phyloP scores from a whole-genome alignment of 2,888 invertebrate species.

The Nemapogon koenigi region DNA sequence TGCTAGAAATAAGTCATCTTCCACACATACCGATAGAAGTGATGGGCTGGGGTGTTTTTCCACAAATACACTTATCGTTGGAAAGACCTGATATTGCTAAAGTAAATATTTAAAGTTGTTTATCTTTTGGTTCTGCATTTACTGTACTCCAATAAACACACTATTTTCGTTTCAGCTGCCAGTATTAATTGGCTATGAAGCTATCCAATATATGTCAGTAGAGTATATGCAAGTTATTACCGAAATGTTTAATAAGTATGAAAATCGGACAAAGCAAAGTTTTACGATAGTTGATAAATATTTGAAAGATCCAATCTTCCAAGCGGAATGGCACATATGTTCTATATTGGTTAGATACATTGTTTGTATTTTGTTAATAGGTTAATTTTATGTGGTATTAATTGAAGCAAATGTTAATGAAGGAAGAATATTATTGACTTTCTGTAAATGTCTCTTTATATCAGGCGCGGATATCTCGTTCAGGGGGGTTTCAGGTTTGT shows the following conservation, averaged over 20 bases:
- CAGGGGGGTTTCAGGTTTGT: too few species aligned
- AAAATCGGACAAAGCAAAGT: constrained; percentile 32
- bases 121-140: too few species aligned
- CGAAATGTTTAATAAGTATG: constrained; percentile 31
- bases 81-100: constrained; percentile 37
- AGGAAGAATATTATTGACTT: too few species aligned
- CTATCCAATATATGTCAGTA: constrained; percentile 43
- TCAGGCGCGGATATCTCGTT: too few species aligned
- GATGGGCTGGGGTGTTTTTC: constrained; percentile 63
- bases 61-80: constrained; percentile 62
- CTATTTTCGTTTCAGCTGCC: constrained; percentile 25
- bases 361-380: too few species aligned
- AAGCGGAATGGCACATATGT: constrained; percentile 43
- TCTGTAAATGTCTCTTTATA: too few species aligned
- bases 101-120: too few species aligned
- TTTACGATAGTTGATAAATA: constrained; percentile 40
- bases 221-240: constrained; percentile 42
- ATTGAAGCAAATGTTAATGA: too few species aligned
- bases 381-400: too few species aligned
- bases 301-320: constrained; percentile 40
- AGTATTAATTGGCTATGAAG: constrained; percentile 47
- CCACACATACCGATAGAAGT: constrained; percentile 59
- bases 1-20: constrained; percentile 61
- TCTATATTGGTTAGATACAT: too few species aligned
- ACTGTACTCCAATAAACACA: too few species aligned